phyloP scores from a whole-genome alignment of 2,888 invertebrate species.

The Gymnocheta viridis region DNA sequence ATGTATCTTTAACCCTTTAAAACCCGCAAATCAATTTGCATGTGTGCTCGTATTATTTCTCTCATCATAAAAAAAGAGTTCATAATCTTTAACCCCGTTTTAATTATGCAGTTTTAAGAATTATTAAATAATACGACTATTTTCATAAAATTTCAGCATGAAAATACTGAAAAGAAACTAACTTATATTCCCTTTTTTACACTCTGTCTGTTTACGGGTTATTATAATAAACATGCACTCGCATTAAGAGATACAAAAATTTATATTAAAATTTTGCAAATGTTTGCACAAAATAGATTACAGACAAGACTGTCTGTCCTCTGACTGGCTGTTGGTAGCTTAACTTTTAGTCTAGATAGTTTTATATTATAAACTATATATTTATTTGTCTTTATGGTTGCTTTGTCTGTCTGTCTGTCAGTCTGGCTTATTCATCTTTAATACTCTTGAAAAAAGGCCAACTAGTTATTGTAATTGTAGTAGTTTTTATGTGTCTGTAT shows the following conservation, averaged over 20 bases:
- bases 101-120: not conserved
- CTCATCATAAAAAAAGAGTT: not conserved
- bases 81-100: not conserved
- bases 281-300: slow-evolving; percentile 60
- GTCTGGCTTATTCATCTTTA: slow-evolving; percentile 26
- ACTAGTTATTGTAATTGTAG: slow-evolving; percentile 29
- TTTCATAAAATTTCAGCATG: not conserved
- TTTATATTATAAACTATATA: slow-evolving; percentile 21
- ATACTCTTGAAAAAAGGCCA: slow-evolving; percentile 41
- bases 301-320: slow-evolving; percentile 20
- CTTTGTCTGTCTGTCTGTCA: not conserved
- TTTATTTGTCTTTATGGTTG: slow-evolving; percentile 18
- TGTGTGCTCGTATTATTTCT: not conserved
- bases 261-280: slow-evolving; percentile 58
- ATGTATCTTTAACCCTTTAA: not conserved
- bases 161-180: not conserved
- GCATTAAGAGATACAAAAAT: slow-evolving; percentile 22
- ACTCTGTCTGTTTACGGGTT: not conserved
- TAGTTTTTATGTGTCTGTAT: slow-evolving; percentile 21
- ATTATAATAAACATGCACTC: not conserved
- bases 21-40: not conserved
- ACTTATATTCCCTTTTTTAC: not conserved
- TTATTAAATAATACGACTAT: not conserved
- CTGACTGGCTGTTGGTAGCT: slow-evolving; percentile 12
- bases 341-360: slow-evolving; percentile 33